Conservation (phyloP, 2,113 vertebrate genomes). For the Montifringilla adamsi region DNA sequence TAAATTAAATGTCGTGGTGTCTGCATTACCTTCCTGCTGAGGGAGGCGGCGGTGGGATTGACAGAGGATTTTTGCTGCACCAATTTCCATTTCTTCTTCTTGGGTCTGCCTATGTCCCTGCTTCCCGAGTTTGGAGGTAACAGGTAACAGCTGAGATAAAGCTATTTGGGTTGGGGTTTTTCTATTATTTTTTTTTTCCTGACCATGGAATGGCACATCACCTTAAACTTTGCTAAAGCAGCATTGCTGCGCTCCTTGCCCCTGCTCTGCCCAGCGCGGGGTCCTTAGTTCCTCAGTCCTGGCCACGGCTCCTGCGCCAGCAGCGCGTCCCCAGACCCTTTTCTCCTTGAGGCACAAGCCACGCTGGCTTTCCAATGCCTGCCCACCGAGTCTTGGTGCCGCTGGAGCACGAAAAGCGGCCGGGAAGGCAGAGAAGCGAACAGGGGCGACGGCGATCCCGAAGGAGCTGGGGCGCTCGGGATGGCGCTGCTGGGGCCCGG, state of each 20-base stretch:
- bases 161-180: too few relatives aligned
- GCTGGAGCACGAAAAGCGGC: accelerated
- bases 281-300: too few relatives aligned
- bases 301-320: accelerated
- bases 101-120: accelerated
- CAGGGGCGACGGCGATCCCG: accelerated
- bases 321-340: not conserved
- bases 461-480: accelerated
- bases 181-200: accelerated
- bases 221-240: not conserved
- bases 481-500: not conserved
- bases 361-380: accelerated
- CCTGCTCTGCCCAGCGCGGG: not conserved
- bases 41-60: too few relatives aligned
- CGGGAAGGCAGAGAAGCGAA: accelerated
- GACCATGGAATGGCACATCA: accelerated
- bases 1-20: accelerated
- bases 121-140: not conserved
- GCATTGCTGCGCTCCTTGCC: accelerated
- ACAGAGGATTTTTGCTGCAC: not conserved
- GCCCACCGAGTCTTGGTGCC: not conserved
- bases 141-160: not conserved
- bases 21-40: accelerated
- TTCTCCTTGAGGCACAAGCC: not conserved
- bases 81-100: accelerated